Evolutionary conservation across 2,113 vertebrate genomes (phyloP).

Genomic region (Paralichthys olivaceus): DNA sequence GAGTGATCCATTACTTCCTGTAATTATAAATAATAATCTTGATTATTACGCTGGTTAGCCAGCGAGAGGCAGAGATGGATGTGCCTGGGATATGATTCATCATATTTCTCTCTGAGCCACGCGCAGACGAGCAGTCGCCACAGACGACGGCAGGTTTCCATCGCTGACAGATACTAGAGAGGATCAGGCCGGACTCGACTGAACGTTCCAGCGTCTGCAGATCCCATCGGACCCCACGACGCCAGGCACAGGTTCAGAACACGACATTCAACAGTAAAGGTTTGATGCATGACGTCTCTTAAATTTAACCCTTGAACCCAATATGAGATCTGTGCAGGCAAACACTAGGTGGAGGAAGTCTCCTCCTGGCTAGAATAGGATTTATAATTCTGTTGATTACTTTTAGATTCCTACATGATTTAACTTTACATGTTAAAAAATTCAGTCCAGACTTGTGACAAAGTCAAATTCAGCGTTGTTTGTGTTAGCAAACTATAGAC

Average conservation of each 20-base stretch:
- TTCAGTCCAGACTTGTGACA: too few relatives aligned
- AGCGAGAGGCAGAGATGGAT: conserved; percentile 94
- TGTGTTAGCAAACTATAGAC: too few relatives aligned
- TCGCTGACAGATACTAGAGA: conserved; percentile 59
- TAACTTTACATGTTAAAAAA: too few relatives aligned
- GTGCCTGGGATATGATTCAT: conserved; percentile 92
- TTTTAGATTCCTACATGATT: too few relatives aligned
- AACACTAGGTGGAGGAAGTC: neutral
- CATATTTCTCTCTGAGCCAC: conserved; percentile 82
- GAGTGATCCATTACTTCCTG: conserved; percentile 99
- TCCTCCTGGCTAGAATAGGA: too few relatives aligned
- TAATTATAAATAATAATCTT: conserved; percentile 99
- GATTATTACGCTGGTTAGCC: conserved; percentile 99
- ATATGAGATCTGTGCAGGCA: neutral
- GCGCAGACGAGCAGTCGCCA: conserved; percentile 81
- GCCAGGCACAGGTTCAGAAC: neutral
- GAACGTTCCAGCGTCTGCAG: too few relatives aligned
- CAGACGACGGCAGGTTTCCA: conserved; percentile 74
- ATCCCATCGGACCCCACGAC: too few relatives aligned
- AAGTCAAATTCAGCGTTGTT: too few relatives aligned
- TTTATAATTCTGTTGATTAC: too few relatives aligned
- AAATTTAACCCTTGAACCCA: neutral
- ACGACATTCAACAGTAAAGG: neutral
- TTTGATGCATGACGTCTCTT: too few relatives aligned
- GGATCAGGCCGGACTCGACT: conserved; percentile 28